Evolutionary conservation across 2,113 vertebrate genomes (phyloP).

Genomic region (Sisor rabdophorus): DNA sequence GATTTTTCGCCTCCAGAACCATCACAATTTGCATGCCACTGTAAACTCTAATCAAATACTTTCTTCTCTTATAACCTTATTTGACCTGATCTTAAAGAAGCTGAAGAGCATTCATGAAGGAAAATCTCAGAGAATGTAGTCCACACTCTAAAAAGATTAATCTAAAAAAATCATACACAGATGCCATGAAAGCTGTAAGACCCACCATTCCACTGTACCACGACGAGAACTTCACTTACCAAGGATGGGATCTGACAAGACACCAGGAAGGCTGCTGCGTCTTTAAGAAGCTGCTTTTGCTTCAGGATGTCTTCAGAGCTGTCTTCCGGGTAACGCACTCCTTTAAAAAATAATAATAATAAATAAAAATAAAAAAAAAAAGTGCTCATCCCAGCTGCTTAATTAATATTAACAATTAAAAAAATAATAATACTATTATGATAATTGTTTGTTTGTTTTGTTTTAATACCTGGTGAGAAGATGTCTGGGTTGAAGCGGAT

Average conservation of each 20-base stretch:
- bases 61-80: background rate
- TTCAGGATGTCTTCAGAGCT: conserved; percentile 84
- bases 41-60: too few species aligned
- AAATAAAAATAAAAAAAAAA: background rate
- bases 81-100: background rate
- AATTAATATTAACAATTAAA: background rate
- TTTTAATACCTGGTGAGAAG: conserved; percentile 85
- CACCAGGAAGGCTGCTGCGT: conserved; percentile 86
- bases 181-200: too few species aligned
- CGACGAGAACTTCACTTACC: conserved; percentile 68
- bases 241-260: conserved; percentile 93
- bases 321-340: conserved; percentile 88
- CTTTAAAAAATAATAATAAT: conserved; percentile 62
- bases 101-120: background rate
- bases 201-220: background rate
- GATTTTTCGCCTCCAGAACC: too few species aligned
- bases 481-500: conserved; percentile 98
- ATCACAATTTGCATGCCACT: background rate
- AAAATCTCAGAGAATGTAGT: background rate
- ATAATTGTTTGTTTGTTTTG: too few species aligned
- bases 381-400: background rate
- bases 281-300: conserved; percentile 94
- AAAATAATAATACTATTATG: too few species aligned
- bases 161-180: background rate
- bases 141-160: background rate